Base-by-base conservation (phyloP, 2,113 vertebrate genomes). In the Cariama cristata region DNA sequence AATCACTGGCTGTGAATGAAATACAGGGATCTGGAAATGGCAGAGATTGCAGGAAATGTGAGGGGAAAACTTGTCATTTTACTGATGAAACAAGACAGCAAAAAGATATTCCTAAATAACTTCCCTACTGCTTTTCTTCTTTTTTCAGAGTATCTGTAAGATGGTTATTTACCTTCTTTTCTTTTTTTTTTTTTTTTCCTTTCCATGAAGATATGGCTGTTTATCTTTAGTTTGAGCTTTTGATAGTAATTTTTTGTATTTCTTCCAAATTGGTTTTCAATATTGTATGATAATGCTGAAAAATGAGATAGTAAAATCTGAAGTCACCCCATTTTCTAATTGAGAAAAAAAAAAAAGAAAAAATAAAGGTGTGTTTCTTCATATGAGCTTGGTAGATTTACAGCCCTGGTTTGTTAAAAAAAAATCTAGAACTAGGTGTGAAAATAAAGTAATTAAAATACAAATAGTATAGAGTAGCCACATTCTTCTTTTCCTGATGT, bases 1-100 rank as follows among this genome's bases (percentile, higher is more conserved):
- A 92, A 93, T 86, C 91, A 92, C 20, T 94, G 93, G 35, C 77
- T 93, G 83, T 93, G 90, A 93, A 83, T 95, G 92, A 91, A 97
- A 90, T 92, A 85, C 79, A 76, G 62, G 72, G 75, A 84, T 77
- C 67, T 90, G 94, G 60, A 95, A 89, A 53, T 83, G 74, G 77
- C 83, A 93, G 59, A 76, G n/a, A 50, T 63, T 79, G 69, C 24
- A 81, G 44, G 44, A 93, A 93, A 91, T 33, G 56, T 67, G 71
- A 83, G 71, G 26, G 68, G 14, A 77, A 86, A 83, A 69, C 69
- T 92, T 91, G 67, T 49, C 55, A 86, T 95, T 91, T 92, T 90
- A 79, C 58, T 82, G 89, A 85, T 5, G 20, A 93, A 95, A 92
- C 21, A 53, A 80, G 80, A 44, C 69, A 92, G 73, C 11, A 87